Conservation (phyloP, 64 coral and sea anemone species). For the Anthopleura sola region DNA sequence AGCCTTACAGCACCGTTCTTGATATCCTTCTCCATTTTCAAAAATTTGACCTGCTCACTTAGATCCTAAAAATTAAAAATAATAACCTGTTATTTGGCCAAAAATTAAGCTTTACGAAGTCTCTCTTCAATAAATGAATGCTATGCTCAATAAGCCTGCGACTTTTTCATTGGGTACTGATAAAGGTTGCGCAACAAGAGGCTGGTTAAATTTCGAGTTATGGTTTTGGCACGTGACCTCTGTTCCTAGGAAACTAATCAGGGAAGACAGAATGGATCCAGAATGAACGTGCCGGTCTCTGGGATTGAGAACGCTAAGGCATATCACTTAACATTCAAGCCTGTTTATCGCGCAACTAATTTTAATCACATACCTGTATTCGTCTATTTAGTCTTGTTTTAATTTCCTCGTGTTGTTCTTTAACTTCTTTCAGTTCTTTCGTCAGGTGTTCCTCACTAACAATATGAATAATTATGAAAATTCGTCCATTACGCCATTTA, state of each 20-base stretch:
- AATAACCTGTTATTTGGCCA: not conserved
- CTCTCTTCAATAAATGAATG: no score
- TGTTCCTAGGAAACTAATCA: no score
- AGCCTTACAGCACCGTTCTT: constrained; percentile 58
- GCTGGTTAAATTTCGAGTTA: no score
- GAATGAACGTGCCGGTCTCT: no score
- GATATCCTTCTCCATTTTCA: constrained; percentile 87
- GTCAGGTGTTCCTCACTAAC: constrained; percentile 66
- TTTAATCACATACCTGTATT: constrained; percentile 55
- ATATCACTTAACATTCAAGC: no score
- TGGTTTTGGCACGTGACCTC: no score
- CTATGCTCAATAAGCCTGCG: no score
- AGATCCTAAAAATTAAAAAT: constrained; percentile 57
- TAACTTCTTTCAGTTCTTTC: constrained; percentile 71
- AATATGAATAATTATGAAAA: not conserved
- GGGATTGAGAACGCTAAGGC: no score
- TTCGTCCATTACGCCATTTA: no score
- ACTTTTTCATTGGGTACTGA: no score
- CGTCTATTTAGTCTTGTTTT: constrained; percentile 80
- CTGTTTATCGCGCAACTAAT: not conserved
- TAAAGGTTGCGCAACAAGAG: no score
- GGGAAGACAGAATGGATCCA: no score
- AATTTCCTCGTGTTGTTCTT: constrained; percentile 49
- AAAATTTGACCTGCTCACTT: constrained; percentile 78
- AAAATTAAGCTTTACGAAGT: not conserved